These are phyloP conservation scores for Pristis pectinata DNA, from an alignment of 2,797 vertebrate species.

Conservation along the genomic window DNA sequence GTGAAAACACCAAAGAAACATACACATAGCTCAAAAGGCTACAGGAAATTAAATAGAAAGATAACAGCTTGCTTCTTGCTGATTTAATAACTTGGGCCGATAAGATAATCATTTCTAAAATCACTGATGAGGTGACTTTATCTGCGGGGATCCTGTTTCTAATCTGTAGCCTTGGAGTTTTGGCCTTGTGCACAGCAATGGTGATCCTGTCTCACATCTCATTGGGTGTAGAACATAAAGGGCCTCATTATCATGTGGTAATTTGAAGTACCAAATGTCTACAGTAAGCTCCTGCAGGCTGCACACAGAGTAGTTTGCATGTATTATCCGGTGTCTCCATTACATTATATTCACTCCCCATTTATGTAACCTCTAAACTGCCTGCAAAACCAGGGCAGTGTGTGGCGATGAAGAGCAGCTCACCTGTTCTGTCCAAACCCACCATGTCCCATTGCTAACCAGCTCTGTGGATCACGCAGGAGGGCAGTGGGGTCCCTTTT, in stretches of 20 bases:
- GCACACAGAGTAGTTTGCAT: background rate
- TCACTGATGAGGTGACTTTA: conserved; percentile 15
- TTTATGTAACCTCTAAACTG: background rate
- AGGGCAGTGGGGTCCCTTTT: background rate
- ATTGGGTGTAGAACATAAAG: background rate
- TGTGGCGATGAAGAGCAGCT: too few species aligned
- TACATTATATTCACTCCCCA: background rate
- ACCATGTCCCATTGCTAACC: background rate
- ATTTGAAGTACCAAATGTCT: background rate
- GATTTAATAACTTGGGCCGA: background rate
- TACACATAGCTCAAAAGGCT: background rate
- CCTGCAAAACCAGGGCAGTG: background rate
- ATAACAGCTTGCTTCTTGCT: background rate
- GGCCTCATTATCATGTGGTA: background rate
- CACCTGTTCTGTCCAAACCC: background rate
- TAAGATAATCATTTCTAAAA: background rate
- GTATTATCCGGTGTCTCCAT: background rate
- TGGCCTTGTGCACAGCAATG: background rate
- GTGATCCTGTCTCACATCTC: background rate
- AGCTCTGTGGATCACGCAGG: background rate
- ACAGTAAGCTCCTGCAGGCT: background rate
- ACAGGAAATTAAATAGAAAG: conserved; percentile 28
- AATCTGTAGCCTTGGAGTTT: background rate
- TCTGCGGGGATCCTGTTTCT: background rate
- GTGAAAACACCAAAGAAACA: conserved; percentile 5